Evolutionary conservation across 2,797 vertebrate species (phyloP).

Genomic region (Esox lucius): DNA sequence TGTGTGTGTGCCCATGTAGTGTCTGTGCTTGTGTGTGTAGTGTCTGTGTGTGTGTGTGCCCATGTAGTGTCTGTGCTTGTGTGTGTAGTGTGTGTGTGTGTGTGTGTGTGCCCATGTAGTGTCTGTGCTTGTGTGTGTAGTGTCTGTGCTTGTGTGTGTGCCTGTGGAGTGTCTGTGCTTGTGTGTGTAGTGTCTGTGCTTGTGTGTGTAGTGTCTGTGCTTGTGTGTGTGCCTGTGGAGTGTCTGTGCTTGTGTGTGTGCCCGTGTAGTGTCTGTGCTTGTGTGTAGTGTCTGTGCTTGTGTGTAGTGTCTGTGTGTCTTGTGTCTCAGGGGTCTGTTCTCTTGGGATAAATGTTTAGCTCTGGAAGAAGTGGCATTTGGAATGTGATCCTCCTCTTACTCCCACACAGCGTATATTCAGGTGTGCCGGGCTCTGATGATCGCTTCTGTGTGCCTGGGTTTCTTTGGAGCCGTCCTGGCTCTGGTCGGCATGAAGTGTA

Average conservation of each 20-base stretch:
- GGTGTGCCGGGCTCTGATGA: slow-evolving; percentile 94
- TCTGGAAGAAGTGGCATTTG: slow-evolving; percentile 42
- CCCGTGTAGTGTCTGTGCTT: background rate
- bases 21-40: too few relatives aligned
- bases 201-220: background rate
- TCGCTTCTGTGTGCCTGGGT: slow-evolving; percentile 86
- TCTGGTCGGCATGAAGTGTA: slow-evolving; percentile 95
- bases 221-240: background rate
- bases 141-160: background rate
- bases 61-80: too few relatives aligned
- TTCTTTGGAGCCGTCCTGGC: slow-evolving; percentile 88
- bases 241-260: too few relatives aligned
- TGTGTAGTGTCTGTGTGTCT: background rate
- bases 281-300: background rate
- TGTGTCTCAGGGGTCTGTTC: slow-evolving; percentile 17
- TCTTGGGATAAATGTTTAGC: slow-evolving; percentile 35
- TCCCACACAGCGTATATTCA: slow-evolving; percentile 86
- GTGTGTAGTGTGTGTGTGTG: too few relatives aligned
- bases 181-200: background rate
- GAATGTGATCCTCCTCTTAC: slow-evolving; percentile 50
- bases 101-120: background rate
- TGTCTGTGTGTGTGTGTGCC: background rate
- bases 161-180: background rate
- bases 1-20: background rate
- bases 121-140: background rate